Conservation (phyloP, 2,113 vertebrate species). For the Ancistrus triradiatus region DNA sequence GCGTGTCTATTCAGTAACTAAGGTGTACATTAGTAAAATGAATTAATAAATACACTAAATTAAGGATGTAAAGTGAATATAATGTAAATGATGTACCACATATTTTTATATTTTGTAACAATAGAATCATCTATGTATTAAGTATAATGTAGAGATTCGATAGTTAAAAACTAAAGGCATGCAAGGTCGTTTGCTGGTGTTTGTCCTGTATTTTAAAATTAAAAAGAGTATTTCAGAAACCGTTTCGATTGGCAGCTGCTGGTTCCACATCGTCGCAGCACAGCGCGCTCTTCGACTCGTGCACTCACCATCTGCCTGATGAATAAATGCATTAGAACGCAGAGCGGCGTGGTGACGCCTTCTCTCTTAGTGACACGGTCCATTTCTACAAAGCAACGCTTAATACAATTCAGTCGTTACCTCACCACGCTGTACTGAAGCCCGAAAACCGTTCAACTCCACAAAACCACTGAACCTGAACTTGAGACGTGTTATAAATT, state of each 20-base stretch:
- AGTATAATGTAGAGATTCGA: constrained; percentile 66
- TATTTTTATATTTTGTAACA: constrained; percentile 94
- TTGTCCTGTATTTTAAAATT: constrained; percentile 77
- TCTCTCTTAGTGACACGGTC: constrained; percentile 32
- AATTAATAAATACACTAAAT: constrained; percentile 73
- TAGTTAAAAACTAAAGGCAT: constrained; percentile 74
- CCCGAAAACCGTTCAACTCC: too few species aligned
- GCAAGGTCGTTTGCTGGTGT: constrained; percentile 68
- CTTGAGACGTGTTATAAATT: too few species aligned
- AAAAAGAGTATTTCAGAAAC: constrained; percentile 67
- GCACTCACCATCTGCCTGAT: constrained; percentile 52
- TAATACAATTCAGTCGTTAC: background rate
- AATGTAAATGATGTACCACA: constrained; percentile 95
- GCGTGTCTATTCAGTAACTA: constrained; percentile 55
- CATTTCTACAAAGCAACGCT: constrained; percentile 20
- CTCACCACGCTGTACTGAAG: too few species aligned
- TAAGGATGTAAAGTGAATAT: constrained; percentile 84
- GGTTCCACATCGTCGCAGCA: constrained; percentile 39
- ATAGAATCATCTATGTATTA: constrained; percentile 80
- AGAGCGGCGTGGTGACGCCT: constrained; percentile 39
- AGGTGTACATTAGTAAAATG: constrained; percentile 70
- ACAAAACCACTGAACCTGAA: too few species aligned
- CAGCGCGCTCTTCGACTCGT: constrained; percentile 18
- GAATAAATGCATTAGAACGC: constrained; percentile 54
- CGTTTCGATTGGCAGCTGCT: constrained; percentile 43